Conservation (phyloP, 2,797 vertebrate genomes). For the Parambassis ranga region DNA sequence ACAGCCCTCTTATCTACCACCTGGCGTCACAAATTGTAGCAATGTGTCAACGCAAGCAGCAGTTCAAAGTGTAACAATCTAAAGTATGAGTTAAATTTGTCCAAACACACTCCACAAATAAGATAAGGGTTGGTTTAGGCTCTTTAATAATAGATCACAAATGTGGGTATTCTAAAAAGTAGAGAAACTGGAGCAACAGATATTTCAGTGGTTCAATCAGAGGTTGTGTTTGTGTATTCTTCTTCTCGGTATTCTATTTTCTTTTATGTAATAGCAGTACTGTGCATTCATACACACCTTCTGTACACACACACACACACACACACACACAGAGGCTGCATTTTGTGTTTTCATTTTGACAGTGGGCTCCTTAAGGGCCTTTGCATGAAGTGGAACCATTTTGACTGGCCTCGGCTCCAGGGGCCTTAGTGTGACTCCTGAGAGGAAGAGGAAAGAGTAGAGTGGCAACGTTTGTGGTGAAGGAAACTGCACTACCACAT, state of each 20-base stretch:
- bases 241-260: not conserved
- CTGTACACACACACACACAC: not conserved
- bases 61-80: not conserved
- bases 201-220: too few relatives aligned
- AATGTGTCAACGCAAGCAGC: slow-evolving; percentile 5
- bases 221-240: not conserved
- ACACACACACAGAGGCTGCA: not conserved
- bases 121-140: not conserved
- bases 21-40: not conserved
- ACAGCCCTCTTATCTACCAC: not conserved
- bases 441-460: slow-evolving; percentile 34
- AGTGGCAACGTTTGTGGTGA: slow-evolving; percentile 24
- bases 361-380: slow-evolving; percentile 39
- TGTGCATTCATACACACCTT: not conserved
- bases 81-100: not conserved
- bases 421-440: slow-evolving; percentile 34
- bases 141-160: not conserved
- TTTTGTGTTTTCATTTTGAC: slow-evolving; percentile 40
- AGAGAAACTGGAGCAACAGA: too few relatives aligned
- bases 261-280: not conserved
- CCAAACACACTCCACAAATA: not conserved
- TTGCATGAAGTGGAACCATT: slow-evolving; percentile 58
- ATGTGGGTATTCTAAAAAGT: not conserved
- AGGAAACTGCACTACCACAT: slow-evolving; percentile 48
- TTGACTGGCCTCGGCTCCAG: slow-evolving; percentile 54